phyloP scores from a whole-genome alignment of 2,797 vertebrate species.

The Anabacerthia variegaticeps region DNA sequence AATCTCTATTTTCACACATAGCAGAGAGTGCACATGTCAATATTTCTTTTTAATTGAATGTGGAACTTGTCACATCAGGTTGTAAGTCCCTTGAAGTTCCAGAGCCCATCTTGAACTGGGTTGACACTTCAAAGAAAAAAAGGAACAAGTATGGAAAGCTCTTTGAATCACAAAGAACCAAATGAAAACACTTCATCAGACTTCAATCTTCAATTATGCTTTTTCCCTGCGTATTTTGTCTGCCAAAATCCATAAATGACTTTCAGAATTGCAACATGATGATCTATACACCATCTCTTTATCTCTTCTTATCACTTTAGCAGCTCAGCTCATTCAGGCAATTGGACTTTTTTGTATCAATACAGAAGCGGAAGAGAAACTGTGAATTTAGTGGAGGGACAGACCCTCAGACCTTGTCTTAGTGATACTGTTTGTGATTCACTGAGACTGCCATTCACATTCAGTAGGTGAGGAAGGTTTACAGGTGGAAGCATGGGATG shows the following conservation, averaged over 20 bases:
- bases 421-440: neutral
- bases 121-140: slow-evolving; percentile 31
- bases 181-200: neutral
- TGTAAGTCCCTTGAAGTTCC: slow-evolving; percentile 43
- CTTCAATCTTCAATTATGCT: neutral
- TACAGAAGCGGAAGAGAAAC: neutral
- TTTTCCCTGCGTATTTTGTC: neutral
- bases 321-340: neutral
- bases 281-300: neutral
- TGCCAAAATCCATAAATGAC: neutral
- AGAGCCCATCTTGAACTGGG: slow-evolving; percentile 9
- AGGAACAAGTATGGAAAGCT: neutral
- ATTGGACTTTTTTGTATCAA: neutral
- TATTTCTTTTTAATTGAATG: slow-evolving; percentile 22
- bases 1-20: slow-evolving; percentile 5
- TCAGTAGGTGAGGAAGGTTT: neutral
- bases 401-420: neutral
- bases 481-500: neutral
- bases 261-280: neutral
- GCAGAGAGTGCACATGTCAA: slow-evolving; percentile 27
- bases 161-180: slow-evolving; percentile 25
- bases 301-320: neutral
- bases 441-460: neutral
- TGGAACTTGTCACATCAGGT: slow-evolving; percentile 37
- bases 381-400: neutral